phyloP scores from a whole-genome alignment of 2,888 invertebrate genomes.

The Falcaria lacertinaria region DNA sequence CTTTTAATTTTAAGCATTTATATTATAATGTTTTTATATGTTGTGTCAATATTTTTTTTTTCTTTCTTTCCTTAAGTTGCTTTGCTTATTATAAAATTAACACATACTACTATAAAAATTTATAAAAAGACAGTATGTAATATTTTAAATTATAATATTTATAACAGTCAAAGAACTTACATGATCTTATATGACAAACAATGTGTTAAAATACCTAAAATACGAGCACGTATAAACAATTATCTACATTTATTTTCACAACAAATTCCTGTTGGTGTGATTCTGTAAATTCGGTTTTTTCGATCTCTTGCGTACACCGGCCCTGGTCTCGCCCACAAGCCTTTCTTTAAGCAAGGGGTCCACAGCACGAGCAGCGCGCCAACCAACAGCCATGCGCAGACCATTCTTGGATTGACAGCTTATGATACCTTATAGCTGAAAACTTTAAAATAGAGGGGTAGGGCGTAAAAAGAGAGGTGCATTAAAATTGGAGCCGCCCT shows the following conservation, averaged over 20 bases:
- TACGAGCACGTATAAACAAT: constrained; percentile 1
- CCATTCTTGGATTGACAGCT: constrained; percentile 25
- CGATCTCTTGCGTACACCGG: constrained; percentile 52
- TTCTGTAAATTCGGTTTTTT: constrained; percentile 42
- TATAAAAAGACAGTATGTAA: too few species aligned
- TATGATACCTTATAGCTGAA: background rate
- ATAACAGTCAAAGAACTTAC: too few species aligned
- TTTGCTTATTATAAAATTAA: too few species aligned
- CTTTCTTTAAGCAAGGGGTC: constrained; percentile 48
- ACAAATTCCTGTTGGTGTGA: constrained; percentile 46
- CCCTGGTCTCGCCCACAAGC: constrained; percentile 33
- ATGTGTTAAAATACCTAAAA: background rate
- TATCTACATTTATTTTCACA: constrained; percentile 28
- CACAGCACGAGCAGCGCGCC: constrained; percentile 36
- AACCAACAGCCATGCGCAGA: constrained; percentile 35
- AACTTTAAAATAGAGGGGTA: background rate
- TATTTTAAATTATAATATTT: too few species aligned
- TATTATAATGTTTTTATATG: too few species aligned
- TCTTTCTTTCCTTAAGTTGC: too few species aligned
- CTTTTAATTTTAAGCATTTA: too few species aligned
- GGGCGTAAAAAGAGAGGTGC: too few species aligned
- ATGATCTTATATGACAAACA: background rate
- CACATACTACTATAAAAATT: too few species aligned
- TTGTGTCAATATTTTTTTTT: too few species aligned
- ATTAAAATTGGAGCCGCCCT: too few species aligned